Percentiles rank a stretch among this genome's conserved stretches.
These are phyloP conservation scores for Osmerus mordax DNA, from an alignment of 2,113 vertebrate species.

Conservation along the genomic window DNA sequence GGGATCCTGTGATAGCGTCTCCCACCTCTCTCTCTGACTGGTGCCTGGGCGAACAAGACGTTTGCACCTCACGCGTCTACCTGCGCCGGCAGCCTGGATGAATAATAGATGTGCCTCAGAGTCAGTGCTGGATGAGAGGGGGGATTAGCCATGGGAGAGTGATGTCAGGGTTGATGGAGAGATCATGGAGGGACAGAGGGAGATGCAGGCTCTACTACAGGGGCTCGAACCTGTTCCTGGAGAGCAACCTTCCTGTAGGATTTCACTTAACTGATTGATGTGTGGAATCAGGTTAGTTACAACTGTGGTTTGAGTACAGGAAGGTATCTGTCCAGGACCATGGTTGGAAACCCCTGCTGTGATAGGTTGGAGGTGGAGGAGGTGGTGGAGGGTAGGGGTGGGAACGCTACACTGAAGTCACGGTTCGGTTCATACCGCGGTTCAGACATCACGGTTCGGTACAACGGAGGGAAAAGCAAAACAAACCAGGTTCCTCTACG, in stretches of 20 bases:
- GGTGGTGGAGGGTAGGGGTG: no score
- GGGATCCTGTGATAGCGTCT: conserved; percentile 18
- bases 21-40: conserved; percentile 30
- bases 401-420: no score
- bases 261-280: not conserved
- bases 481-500: no score
- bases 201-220: not conserved
- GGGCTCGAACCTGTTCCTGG: not conserved
- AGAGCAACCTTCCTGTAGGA: not conserved
- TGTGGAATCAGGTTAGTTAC: not conserved
- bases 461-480: no score
- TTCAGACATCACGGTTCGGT: no score
- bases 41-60: conserved; percentile 31
- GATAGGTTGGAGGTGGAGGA: no score
- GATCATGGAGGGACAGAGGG: not conserved
- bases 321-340: not conserved
- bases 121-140: not conserved
- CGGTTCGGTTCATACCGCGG: no score
- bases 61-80: conserved; percentile 19
- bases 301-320: not conserved
- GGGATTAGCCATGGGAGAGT: not conserved
- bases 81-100: conserved; percentile 35
- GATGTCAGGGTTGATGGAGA: conserved; percentile 1
- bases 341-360: no score
- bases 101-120: conserved; percentile 51